A percentile compares a stretch with the other conserved stretches of the same genome.
Conservation (phyloP, 2,113 vertebrate genomes). For the Cnemophilus loriae region DNA sequence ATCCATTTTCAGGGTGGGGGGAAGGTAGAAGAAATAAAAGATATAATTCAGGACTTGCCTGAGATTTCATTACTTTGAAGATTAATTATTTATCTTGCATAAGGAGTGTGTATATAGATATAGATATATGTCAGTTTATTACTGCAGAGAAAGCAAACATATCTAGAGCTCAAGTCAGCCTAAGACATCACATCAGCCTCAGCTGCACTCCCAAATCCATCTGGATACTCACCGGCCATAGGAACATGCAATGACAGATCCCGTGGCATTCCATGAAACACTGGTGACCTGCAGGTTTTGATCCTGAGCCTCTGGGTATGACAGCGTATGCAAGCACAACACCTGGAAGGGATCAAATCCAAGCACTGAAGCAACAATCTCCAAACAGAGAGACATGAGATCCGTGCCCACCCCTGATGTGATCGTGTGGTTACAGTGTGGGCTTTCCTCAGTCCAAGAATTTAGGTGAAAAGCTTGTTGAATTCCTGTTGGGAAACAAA, state of each 20-base stretch:
- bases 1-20: neutral
- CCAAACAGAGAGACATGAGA: neutral
- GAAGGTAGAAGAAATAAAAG: neutral
- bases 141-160: neutral
- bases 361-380: neutral
- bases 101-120: neutral
- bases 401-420: neutral
- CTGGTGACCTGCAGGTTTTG: conserved; percentile 83
- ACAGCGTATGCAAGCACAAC: conserved; percentile 75
- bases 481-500: neutral
- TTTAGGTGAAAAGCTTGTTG: neutral
- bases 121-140: neutral
- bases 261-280: conserved; percentile 87
- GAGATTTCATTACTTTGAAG: neutral
- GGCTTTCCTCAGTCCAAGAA: neutral
- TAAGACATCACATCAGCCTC: neutral
- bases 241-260: conserved; percentile 84
- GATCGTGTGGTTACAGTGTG: fast-evolving
- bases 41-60: neutral
- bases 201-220: neutral
- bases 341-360: conserved; percentile 72
- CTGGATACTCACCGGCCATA: conserved; percentile 83
- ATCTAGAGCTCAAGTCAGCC: neutral
- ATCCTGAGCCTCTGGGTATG: conserved; percentile 75
- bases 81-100: neutral